Conservation (phyloP, 2,888 invertebrate species). For the Drosophila picticornis region DNA sequence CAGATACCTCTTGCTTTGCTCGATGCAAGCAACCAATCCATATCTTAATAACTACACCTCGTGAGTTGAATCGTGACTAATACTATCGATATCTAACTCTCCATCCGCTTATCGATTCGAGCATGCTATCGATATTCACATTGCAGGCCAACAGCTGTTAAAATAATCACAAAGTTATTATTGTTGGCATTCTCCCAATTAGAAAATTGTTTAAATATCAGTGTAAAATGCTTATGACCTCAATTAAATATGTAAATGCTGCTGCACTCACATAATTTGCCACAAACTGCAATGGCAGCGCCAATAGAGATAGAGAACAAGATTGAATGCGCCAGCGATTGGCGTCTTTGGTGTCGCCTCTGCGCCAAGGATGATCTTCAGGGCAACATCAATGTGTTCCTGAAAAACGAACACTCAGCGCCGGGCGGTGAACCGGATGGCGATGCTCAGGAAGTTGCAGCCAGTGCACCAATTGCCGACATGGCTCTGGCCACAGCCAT, state of each 20-base stretch:
- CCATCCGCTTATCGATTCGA: slow-evolving; percentile 3
- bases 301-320: not conserved
- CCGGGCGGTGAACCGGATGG: slow-evolving; percentile 1
- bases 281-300: slow-evolving; percentile 26
- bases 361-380: slow-evolving; percentile 75
- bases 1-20: not conserved
- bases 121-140: not conserved
- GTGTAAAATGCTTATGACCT: not conserved
- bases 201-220: not conserved
- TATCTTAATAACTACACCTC: not conserved
- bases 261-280: not conserved
- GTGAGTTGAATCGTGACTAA: not conserved
- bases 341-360: slow-evolving; percentile 78
- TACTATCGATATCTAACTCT: not conserved
- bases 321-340: slow-evolving; percentile 35
- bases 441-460: not conserved
- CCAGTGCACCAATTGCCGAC: slow-evolving; percentile 23
- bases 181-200: slow-evolving; percentile 23
- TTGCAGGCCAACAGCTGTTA: slow-evolving; percentile 37
- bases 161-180: slow-evolving; percentile 22
- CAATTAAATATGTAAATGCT: slow-evolving; percentile 5
- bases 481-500: slow-evolving; percentile 73
- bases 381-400: slow-evolving; percentile 74
- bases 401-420: slow-evolving; percentile 59
- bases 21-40: not conserved